phyloP scores from a whole-genome alignment of 2,113 vertebrate genomes.

The Equus przewalskii region DNA sequence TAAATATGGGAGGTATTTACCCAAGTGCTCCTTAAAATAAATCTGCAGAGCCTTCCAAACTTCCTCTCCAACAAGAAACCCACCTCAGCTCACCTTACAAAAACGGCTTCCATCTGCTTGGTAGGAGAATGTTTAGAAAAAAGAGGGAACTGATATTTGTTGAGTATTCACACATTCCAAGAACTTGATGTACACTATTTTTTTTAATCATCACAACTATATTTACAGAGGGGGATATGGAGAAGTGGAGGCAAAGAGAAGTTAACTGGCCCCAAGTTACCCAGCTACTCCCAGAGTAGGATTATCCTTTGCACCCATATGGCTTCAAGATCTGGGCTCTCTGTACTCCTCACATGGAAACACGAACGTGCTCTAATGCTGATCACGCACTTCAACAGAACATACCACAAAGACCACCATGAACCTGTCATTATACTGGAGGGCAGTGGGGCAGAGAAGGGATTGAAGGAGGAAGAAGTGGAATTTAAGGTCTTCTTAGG shows the following conservation, averaged over 20 bases:
- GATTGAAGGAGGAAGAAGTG: not conserved
- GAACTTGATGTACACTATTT: not conserved
- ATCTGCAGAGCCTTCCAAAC: slow-evolving; percentile 58
- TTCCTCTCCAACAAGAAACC: slow-evolving; percentile 56
- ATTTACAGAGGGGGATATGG: not conserved
- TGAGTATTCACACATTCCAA: not conserved
- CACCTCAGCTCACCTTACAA: slow-evolving; percentile 27
- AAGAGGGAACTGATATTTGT: not conserved
- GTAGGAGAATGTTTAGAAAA: not conserved
- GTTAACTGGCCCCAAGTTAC: not conserved
- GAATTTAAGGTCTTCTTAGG: not conserved
- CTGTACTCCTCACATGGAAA: not conserved
- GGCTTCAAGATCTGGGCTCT: not conserved
- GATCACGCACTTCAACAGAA: not conserved
- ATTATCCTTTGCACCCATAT: not conserved
- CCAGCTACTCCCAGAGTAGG: not conserved
- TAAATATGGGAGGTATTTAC: slow-evolving; percentile 68
- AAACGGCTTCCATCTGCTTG: not conserved
- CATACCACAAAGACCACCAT: not conserved
- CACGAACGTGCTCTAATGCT: fast-evolving
- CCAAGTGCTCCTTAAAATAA: slow-evolving; percentile 73
- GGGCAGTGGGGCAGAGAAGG: not conserved
- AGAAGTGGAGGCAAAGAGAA: not conserved
- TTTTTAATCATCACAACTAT: not conserved
- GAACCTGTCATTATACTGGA: not conserved